Evolutionary conservation across 2,797 vertebrate genomes (phyloP).

Genomic region (Prunella strophiata): DNA sequence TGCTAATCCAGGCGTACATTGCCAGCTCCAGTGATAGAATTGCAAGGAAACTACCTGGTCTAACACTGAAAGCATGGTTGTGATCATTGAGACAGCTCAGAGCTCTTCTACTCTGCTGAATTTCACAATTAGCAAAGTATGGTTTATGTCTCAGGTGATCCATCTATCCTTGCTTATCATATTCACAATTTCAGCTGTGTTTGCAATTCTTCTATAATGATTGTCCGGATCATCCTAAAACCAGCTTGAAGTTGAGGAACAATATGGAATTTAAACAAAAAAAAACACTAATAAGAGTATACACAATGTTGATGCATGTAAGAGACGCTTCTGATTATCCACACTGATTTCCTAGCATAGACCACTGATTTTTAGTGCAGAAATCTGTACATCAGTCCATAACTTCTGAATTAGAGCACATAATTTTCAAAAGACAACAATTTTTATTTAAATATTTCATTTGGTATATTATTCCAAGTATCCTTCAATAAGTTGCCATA

Average conservation of each 20-base stretch:
- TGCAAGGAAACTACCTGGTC: not conserved
- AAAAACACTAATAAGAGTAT: not conserved
- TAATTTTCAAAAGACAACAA: not conserved
- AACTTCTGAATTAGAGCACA: not conserved
- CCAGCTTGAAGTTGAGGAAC: not conserved
- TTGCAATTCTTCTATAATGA: not conserved
- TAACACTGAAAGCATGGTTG: not conserved
- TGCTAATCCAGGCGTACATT: not conserved
- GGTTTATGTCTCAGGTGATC: not conserved
- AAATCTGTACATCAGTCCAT: not conserved
- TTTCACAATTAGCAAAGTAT: not conserved
- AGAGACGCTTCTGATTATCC: not conserved
- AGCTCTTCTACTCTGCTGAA: not conserved
- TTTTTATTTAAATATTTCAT: not conserved
- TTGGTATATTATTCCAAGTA: not conserved
- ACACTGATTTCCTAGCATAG: not conserved
- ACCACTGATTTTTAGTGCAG: not conserved
- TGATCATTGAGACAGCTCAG: not conserved
- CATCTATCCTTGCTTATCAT: not conserved
- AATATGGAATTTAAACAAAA: not conserved
- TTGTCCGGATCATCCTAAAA: not conserved
- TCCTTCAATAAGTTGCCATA: not conserved
- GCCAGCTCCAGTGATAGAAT: not conserved
- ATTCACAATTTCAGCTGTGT: not conserved
- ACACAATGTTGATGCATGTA: not conserved